Evolutionary conservation across 2,113 vertebrate species (phyloP).

Genomic region (Mesoclemmys tuberculata): DNA sequence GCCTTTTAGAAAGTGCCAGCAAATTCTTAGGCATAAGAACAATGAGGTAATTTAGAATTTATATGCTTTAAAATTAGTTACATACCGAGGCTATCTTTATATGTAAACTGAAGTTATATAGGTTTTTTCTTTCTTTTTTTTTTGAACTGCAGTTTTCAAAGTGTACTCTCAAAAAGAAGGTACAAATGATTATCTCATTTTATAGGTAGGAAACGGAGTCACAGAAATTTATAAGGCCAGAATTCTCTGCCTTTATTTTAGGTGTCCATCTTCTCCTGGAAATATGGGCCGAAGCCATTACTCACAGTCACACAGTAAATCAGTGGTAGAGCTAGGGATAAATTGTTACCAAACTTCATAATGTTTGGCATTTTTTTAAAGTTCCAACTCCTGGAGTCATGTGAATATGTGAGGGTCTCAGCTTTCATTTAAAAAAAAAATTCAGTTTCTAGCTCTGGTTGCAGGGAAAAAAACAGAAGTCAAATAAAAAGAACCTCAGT

Average conservation of each 20-base stretch:
- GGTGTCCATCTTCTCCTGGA: not conserved
- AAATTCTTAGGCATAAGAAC: constrained; percentile 12
- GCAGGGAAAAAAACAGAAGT: not conserved
- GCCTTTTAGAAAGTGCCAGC: not conserved
- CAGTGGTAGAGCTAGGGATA: not conserved
- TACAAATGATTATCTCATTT: not conserved
- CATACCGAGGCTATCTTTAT: not conserved
- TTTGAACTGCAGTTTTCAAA: not conserved
- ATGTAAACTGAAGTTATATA: not conserved
- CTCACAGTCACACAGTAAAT: not conserved
- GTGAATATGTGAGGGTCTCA: not conserved
- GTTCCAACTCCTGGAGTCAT: not conserved
- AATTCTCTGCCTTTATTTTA: not conserved
- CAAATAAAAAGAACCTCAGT: not conserved
- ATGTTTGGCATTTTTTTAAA: not conserved
- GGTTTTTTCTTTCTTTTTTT: not conserved
- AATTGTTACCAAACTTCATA: not conserved
- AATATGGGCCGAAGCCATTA: not conserved
- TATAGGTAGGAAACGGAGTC: not conserved
- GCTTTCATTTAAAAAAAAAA: not conserved
- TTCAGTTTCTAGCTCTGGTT: not conserved
- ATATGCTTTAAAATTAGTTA: not conserved
- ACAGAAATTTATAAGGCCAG: not conserved
- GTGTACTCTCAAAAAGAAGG: not conserved
- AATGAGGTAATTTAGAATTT: constrained; percentile 27